phyloP scores from a whole-genome alignment of 2,797 vertebrate genomes.

The Sebastolobus altivelis region DNA sequence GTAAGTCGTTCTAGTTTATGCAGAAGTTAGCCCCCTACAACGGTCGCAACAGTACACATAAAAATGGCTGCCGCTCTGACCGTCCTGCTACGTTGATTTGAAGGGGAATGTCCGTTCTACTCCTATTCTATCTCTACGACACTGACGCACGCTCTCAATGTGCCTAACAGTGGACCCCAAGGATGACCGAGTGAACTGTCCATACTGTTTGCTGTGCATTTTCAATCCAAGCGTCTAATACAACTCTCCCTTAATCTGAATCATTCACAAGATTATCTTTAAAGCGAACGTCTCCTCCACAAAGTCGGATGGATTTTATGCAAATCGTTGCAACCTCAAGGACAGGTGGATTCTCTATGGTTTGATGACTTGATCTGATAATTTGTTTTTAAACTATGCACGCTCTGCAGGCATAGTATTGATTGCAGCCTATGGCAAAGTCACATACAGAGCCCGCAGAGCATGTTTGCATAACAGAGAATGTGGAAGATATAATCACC shows the following conservation, averaged over 20 bases:
- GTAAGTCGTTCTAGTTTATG: no score
- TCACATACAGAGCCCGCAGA: conserved; percentile 32
- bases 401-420: conserved; percentile 36
- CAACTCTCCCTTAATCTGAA: conserved; percentile 1
- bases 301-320: conserved; percentile 13
- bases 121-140: background rate
- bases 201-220: background rate
- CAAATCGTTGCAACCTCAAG: conserved; percentile 34
- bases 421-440: conserved; percentile 44
- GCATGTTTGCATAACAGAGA: conserved; percentile 42
- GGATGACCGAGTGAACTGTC: background rate
- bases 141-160: background rate
- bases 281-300: conserved; percentile 13
- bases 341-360: conserved; percentile 45
- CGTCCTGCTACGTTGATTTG: background rate
- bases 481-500: conserved; percentile 28
- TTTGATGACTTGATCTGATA: conserved; percentile 65
- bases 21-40: background rate
- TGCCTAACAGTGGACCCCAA: background rate
- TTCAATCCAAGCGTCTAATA: background rate
- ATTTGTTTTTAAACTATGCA: conserved; percentile 34
- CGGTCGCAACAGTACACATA: background rate
- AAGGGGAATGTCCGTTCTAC: background rate
- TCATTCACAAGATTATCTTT: conserved; percentile 28
- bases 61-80: background rate